A percentile compares a stretch with the other conserved stretches of the same genome.
Conservation (phyloP, 2,888 invertebrate species). For the Phengaris arion region DNA sequence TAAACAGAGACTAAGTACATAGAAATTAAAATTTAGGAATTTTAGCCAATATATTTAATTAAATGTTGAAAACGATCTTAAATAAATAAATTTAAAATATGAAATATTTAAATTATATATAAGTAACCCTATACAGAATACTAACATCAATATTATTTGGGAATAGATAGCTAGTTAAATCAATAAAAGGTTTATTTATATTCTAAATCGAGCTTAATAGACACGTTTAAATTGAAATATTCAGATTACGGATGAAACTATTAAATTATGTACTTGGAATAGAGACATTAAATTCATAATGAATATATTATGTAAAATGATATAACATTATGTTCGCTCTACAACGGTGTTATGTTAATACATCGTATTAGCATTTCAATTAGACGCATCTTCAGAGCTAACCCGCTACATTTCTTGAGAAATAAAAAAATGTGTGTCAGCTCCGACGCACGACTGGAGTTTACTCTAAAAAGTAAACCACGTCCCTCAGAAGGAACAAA, state of each 20-base stretch:
- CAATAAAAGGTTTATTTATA: not conserved
- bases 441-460: too few species aligned
- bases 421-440: too few species aligned
- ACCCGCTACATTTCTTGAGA: constrained; percentile 32
- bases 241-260: constrained; percentile 9
- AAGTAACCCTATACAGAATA: too few species aligned
- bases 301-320: constrained; percentile 16
- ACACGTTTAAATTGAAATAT: constrained; percentile 16
- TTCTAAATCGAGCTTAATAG: constrained; percentile 8
- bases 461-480: too few species aligned
- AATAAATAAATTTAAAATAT: too few species aligned
- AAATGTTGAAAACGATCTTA: too few species aligned
- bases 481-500: too few species aligned
- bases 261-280: constrained; percentile 11
- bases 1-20: too few species aligned
- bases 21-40: too few species aligned
- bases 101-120: too few species aligned
- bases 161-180: not conserved
- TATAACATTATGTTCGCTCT: constrained; percentile 38
- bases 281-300: constrained; percentile 14
- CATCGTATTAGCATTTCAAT: constrained; percentile 66
- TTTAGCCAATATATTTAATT: too few species aligned
- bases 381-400: constrained; percentile 60
- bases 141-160: not conserved
- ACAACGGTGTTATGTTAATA: constrained; percentile 65